Base-by-base conservation (phyloP, 2,888 invertebrate species). In the Drosophila fungiperda region DNA sequence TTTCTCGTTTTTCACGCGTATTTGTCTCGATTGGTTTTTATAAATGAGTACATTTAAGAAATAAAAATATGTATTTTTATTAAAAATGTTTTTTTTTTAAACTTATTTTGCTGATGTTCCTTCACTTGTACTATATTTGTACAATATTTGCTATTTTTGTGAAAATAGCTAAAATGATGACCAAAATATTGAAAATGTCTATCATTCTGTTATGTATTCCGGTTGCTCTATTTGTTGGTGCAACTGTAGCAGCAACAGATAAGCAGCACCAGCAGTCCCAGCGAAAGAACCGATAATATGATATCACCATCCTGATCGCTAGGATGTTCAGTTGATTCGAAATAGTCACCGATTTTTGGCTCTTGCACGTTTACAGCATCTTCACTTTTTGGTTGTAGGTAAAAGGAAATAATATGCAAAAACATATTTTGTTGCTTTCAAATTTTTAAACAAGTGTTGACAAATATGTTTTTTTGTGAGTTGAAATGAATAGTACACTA, bases 241-340 rank as follows among this genome's bases (percentile, higher is more conserved):
- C 73, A 78, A 32, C 55, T 52, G n/a, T 65, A 77, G 23, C 73
- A 77, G 17, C 73, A 76, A 42, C 67, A 78, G 15, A 78, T 40
- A 1, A 78, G 33, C 0, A 73, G 11, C 4, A 68, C 36, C 9
- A 78, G 33, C 23, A 73, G 5, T 12, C 12, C 38, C 49, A 78
- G n/a, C 0, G 68, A 73, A 35, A 68, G 12, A 4, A 67, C 7
- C 15, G 61, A 65, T 12, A 76, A 1, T 0, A 23, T 1, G n/a
- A 68, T 0, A 9, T 49, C 29, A 17, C 61, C 48, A 15, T 66
- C 66, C 48, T 67, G 73, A 1, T 67, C 65, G 20, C 32, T 33
- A 11, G 65, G 61, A 50, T 59, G 33, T 12, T 4, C 23, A 12
- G 50, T 77, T 33, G 70, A 54, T 2, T 45, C 59, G 15, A 15